Conservation (phyloP, 2,113 vertebrate species). For the Alouatta palliata region DNA sequence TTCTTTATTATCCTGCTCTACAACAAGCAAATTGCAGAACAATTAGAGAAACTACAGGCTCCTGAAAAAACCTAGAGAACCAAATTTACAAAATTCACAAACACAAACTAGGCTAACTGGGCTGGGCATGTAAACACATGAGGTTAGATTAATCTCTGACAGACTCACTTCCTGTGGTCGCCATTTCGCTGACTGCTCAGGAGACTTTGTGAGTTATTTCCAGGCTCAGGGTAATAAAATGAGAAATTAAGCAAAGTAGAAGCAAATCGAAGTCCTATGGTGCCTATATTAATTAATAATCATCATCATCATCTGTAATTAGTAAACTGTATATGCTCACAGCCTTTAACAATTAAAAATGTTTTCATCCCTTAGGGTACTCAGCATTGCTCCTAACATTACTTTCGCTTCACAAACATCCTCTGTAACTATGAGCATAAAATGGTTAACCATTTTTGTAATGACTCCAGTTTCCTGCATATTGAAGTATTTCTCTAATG, state of each 20-base stretch:
- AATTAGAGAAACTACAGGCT: background rate
- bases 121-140: background rate
- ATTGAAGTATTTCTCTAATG: background rate
- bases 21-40: background rate
- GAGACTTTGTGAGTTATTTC: background rate
- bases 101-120: background rate
- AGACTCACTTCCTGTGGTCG: background rate
- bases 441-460: background rate
- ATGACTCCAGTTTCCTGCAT: background rate
- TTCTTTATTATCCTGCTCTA: background rate
- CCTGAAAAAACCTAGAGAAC: background rate
- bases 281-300: background rate
- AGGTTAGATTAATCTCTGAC: background rate
- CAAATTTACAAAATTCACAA: background rate
- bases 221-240: background rate
- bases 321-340: background rate
- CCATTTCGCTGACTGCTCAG: background rate
- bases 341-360: constrained; percentile 9
- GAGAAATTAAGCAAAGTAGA: background rate
- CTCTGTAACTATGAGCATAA: background rate
- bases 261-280: background rate
- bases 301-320: background rate
- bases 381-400: constrained; percentile 24
- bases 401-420: constrained; percentile 11
- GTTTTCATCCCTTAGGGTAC: background rate